Percentiles rank a stretch among this genome's conserved stretches.
Conservation (phyloP, 1,140 invertebrate genomes). For the Pogonus chalceus region DNA sequence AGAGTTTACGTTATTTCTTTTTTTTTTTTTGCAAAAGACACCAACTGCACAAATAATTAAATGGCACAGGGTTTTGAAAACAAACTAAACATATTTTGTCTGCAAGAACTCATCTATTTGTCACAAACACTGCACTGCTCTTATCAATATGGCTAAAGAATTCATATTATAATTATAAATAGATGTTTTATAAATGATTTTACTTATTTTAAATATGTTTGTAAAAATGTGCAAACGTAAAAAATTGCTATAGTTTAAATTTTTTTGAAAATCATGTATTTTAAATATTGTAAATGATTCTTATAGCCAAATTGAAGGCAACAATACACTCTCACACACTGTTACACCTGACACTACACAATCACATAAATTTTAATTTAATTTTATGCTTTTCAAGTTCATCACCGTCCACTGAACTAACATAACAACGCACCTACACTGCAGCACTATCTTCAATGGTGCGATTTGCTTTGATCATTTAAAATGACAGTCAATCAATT, state of each 20-base stretch:
- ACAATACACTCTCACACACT: constrained; percentile 5
- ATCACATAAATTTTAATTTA: neutral
- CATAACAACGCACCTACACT: constrained; percentile 4
- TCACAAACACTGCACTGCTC: constrained; percentile 5
- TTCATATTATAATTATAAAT: no score
- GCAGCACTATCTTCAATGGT: no score
- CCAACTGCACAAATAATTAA: neutral
- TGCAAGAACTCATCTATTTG: constrained; percentile 7
- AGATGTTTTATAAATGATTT: no score
- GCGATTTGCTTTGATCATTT: no score
- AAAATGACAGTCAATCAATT: no score
- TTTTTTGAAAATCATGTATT: no score
- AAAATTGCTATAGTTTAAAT: no score
- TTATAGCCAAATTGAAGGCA: neutral
- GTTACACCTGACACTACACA: constrained; percentile 4
- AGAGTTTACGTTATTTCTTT: no score
- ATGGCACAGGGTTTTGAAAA: constrained; percentile 6
- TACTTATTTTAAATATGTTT: no score
- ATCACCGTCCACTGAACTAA: constrained; percentile 3
- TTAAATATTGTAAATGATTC: no score
- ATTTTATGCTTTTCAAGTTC: neutral
- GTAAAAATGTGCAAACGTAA: no score
- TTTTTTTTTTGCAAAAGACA: neutral
- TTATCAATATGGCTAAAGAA: neutral
- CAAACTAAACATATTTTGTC: neutral